These are phyloP conservation scores for Autographa gamma DNA, from an alignment of 2,888 invertebrate species.

Conservation along the genomic window DNA sequence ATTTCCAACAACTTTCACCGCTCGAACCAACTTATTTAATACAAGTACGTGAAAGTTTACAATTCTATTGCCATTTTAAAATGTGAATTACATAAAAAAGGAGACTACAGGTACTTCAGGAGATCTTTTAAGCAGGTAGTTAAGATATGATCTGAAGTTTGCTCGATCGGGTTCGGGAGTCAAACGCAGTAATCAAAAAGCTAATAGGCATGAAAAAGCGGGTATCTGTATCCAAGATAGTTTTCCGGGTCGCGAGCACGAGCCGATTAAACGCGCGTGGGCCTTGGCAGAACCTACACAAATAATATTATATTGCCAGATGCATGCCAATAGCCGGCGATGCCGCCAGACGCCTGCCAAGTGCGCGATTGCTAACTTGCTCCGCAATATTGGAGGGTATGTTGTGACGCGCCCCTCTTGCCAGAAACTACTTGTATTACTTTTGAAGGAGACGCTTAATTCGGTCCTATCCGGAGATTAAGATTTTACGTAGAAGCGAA, in stretches of 20 bases:
- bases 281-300: conserved; percentile 83
- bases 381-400: conserved; percentile 54
- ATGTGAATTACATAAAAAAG: neutral
- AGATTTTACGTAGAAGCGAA: conserved; percentile 1
- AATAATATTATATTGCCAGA: conserved; percentile 87
- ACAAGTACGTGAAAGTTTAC: conserved; percentile 18
- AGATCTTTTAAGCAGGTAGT: neutral
- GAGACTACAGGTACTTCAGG: neutral
- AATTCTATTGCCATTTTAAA: neutral
- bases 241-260: conserved; percentile 74
- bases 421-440: conserved; percentile 27
- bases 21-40: conserved; percentile 29
- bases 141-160: neutral
- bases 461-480: conserved; percentile 27
- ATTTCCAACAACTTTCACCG: conserved; percentile 44
- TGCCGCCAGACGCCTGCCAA: conserved; percentile 72
- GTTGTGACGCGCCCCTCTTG: conserved; percentile 56
- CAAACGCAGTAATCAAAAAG: conserved; percentile 45
- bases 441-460: conserved; percentile 27
- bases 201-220: conserved; percentile 71
- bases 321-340: conserved; percentile 81
- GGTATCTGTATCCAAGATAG: conserved; percentile 69
- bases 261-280: conserved; percentile 72
- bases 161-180: conserved; percentile 24
- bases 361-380: conserved; percentile 73